These are phyloP conservation scores for Henicopernis longicauda DNA, from an alignment of 2,113 vertebrate species.

Conservation along the genomic window DNA sequence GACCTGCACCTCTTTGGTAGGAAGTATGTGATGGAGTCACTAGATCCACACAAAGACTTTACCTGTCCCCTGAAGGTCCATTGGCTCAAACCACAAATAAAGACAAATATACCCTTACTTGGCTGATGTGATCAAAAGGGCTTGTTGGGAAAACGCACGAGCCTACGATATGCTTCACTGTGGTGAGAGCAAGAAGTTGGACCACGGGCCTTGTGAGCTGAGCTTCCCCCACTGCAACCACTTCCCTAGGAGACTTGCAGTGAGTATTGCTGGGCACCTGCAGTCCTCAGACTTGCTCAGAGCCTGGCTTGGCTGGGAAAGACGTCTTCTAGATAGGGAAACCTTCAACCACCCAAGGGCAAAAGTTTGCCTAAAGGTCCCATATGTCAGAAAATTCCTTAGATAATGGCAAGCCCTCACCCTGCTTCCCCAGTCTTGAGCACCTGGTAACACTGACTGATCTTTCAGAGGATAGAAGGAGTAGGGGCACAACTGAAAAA, in stretches of 20 bases:
- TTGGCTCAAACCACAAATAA: not conserved
- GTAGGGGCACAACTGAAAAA: not conserved
- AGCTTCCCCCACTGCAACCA: not conserved
- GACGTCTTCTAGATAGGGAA: not conserved
- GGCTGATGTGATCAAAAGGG: not conserved
- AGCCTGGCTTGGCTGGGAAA: not conserved
- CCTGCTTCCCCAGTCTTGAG: not conserved
- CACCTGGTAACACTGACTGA: not conserved
- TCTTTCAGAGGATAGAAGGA: not conserved
- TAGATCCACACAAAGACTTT: not conserved
- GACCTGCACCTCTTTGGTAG: not conserved
- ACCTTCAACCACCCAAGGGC: not conserved
- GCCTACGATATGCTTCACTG: not conserved
- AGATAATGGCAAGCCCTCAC: not conserved
- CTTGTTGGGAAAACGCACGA: not conserved
- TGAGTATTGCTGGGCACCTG: accelerated
- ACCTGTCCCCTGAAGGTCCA: not conserved
- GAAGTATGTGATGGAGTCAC: not conserved
- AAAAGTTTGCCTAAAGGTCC: not conserved
- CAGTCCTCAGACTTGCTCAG: not conserved
- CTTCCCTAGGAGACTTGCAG: not conserved
- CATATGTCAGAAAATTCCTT: not conserved
- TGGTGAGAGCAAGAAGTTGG: not conserved
- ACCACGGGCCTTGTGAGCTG: not conserved
- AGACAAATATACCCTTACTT: not conserved